A percentile compares a stretch with the other conserved stretches of the same genome.
These are phyloP conservation scores for Thecophora atra DNA, from an alignment of 2,888 invertebrate genomes.

Conservation along the genomic window DNA sequence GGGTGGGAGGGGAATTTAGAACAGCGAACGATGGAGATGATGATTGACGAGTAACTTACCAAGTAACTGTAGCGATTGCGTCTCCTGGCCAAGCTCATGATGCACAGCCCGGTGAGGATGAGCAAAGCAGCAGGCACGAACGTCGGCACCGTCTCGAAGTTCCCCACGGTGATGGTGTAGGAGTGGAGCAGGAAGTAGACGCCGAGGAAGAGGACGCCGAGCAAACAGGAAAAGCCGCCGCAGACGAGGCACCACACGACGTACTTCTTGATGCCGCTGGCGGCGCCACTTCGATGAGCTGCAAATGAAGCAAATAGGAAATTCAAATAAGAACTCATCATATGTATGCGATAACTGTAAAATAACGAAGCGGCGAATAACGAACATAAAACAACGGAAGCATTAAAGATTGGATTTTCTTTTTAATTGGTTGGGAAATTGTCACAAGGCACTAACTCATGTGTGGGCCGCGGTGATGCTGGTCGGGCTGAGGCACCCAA, in stretches of 20 bases:
- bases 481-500: constrained; percentile 64
- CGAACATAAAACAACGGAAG: no score
- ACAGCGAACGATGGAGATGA: not conserved
- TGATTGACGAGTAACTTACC: constrained; percentile 71
- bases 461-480: constrained; percentile 54
- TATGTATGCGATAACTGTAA: no score
- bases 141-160: constrained; percentile 94
- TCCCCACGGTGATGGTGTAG: constrained; percentile 76
- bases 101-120: constrained; percentile 85
- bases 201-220: constrained; percentile 79
- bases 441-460: not conserved
- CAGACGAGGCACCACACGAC: constrained; percentile 82
- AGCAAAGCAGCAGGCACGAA: constrained; percentile 91
- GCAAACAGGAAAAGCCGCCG: constrained; percentile 77
- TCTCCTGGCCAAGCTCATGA: constrained; percentile 84
- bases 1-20: not conserved
- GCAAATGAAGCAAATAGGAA: constrained; percentile 35
- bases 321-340: not conserved
- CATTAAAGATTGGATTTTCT: no score
- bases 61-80: constrained; percentile 87
- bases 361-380: no score
- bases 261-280: constrained; percentile 72
- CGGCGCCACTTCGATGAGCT: constrained; percentile 64
- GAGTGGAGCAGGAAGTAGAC: constrained; percentile 80
- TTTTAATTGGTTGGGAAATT: not conserved